phyloP scores from a whole-genome alignment of 1,140 invertebrate species.

The Drosophila mojavensis region DNA sequence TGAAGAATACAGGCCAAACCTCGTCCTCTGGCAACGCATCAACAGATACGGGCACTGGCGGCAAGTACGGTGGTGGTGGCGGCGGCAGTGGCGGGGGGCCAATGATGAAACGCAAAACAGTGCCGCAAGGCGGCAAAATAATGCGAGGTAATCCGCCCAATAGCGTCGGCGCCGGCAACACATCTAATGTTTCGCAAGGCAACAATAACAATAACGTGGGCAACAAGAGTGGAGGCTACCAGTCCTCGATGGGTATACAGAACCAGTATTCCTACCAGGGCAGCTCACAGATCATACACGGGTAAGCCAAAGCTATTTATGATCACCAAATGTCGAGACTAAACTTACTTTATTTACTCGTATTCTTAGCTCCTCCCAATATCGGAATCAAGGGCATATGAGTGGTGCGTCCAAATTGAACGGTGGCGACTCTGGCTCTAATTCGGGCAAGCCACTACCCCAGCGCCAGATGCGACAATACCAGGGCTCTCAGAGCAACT shows the following conservation, averaged over 20 bases:
- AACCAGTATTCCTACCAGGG: slow-evolving; percentile 74
- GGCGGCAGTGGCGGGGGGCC: slow-evolving; percentile 50
- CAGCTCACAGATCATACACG: slow-evolving; percentile 75
- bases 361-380: slow-evolving; percentile 50
- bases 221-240: slow-evolving; percentile 62
- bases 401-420: slow-evolving; percentile 75
- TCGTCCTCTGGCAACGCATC: slow-evolving; percentile 45
- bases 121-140: slow-evolving; percentile 66
- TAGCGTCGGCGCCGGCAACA: slow-evolving; percentile 44
- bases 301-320: slow-evolving; percentile 39
- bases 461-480: slow-evolving; percentile 76
- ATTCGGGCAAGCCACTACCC: slow-evolving; percentile 67
- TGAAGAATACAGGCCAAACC: slow-evolving; percentile 61
- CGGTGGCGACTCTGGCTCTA: slow-evolving; percentile 65
- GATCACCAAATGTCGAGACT: not conserved
- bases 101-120: slow-evolving; percentile 79
- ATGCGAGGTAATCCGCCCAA: slow-evolving; percentile 69
- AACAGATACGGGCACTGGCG: slow-evolving; percentile 49
- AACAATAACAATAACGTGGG: slow-evolving; percentile 61
- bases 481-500: slow-evolving; percentile 71
- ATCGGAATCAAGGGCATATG: slow-evolving; percentile 66
- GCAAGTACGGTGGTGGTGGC: slow-evolving; percentile 65
- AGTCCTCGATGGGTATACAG: slow-evolving; percentile 73
- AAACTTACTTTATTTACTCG: not conserved
- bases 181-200: slow-evolving; percentile 51